Percentiles rank a stretch among this genome's conserved stretches.
phyloP scores from a whole-genome alignment of 2,113 vertebrate species.

The Poeciliopsis retropinna region DNA sequence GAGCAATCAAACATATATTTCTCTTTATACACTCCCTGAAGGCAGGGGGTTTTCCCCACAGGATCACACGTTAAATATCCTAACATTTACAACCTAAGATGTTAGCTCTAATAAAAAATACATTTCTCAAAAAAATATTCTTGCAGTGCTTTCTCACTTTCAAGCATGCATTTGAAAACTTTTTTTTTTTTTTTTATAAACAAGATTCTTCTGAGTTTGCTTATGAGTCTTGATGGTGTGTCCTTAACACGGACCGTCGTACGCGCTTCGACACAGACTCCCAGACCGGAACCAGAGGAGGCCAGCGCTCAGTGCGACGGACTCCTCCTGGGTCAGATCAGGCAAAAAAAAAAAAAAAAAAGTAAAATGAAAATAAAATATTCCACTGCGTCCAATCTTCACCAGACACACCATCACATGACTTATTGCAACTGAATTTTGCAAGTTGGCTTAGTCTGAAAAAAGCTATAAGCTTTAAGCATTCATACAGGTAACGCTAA shows the following conservation, averaged over 20 bases:
- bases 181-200: slow-evolving; percentile 5
- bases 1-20: slow-evolving; percentile 90
- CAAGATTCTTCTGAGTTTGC: slow-evolving; percentile 53
- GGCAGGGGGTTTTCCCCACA: slow-evolving; percentile 67
- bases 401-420: slow-evolving; percentile 50
- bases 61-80: slow-evolving; percentile 93
- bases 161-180: slow-evolving; percentile 89
- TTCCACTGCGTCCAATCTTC: slow-evolving; percentile 67
- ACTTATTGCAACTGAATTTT: slow-evolving; percentile 79
- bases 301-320: background rate
- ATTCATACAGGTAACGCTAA: slow-evolving; percentile 63
- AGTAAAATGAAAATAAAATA: slow-evolving; percentile 6
- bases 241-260: slow-evolving; percentile 34
- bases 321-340: slow-evolving; percentile 41
- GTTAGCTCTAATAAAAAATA: slow-evolving; percentile 99
- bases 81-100: slow-evolving; percentile 98
- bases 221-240: slow-evolving; percentile 49
- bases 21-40: slow-evolving; percentile 90
- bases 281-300: slow-evolving; percentile 3
- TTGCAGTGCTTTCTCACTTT: slow-evolving; percentile 90
- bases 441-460: slow-evolving; percentile 68
- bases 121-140: slow-evolving; percentile 97
- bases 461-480: slow-evolving; percentile 68
- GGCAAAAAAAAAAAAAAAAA: slow-evolving; percentile 26
- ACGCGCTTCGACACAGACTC: slow-evolving; percentile 22